A percentile compares a stretch with the other conserved stretches of the same genome.
These are phyloP conservation scores for Habrosyne pyritoides DNA, from an alignment of 2,888 invertebrate species.

Conservation along the genomic window DNA sequence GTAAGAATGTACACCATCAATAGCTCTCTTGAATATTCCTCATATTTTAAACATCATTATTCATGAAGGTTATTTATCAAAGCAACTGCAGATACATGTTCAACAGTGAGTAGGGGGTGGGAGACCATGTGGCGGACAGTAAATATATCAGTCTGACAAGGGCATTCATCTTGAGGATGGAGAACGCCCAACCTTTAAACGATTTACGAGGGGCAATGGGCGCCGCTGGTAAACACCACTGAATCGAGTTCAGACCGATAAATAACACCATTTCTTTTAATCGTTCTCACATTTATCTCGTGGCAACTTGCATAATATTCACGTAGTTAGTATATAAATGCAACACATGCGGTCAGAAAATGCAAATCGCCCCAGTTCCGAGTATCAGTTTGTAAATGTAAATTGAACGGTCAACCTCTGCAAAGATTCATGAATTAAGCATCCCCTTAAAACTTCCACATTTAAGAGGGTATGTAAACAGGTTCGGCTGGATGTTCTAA, in stretches of 20 bases:
- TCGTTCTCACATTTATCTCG: constrained; percentile 24
- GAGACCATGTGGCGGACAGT: constrained; percentile 69
- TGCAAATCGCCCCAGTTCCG: constrained; percentile 63
- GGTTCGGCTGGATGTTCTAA: constrained; percentile 64
- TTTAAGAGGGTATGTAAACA: constrained; percentile 68
- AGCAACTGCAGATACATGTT: constrained; percentile 61
- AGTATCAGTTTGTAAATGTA: constrained; percentile 73
- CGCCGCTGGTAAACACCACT: constrained; percentile 62
- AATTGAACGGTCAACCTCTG: constrained; percentile 75
- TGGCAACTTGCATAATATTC: constrained; percentile 47
- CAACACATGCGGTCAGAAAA: constrained; percentile 61
- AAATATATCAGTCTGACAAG: constrained; percentile 78
- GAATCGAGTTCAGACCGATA: constrained; percentile 53
- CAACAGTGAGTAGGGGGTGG: constrained; percentile 52
- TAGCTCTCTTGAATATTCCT: constrained; percentile 36
- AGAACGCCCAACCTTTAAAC: constrained; percentile 79
- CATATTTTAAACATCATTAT: constrained; percentile 45
- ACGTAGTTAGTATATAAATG: constrained; percentile 54
- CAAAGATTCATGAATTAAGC: constrained; percentile 77
- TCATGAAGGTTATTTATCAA: constrained; percentile 56
- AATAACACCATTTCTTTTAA: constrained; percentile 58
- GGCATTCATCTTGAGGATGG: constrained; percentile 78
- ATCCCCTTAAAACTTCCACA: constrained; percentile 70
- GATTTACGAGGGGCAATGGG: constrained; percentile 77
- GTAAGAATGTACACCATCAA: not conserved